A percentile compares a stretch with the other conserved stretches of the same genome.
phyloP scores from a whole-genome alignment of 2,797 vertebrate species.

The Danio aesculapii region DNA sequence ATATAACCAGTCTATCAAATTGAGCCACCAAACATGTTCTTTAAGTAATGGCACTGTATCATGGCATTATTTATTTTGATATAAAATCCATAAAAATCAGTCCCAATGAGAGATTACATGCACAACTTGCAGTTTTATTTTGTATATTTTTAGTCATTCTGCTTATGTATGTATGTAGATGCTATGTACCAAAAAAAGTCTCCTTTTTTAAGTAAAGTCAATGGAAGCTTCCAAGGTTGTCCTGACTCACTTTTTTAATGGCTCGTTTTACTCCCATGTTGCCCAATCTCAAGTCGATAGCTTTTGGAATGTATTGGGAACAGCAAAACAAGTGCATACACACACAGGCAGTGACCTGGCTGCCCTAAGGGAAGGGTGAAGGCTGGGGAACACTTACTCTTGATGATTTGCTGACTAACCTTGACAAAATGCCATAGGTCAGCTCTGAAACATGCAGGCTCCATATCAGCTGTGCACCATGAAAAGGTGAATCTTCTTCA shows the following conservation, averaged over 20 bases:
- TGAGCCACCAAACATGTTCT: constrained; percentile 68
- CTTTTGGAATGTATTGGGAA: constrained; percentile 27
- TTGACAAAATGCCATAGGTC: constrained; percentile 57
- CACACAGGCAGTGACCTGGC: constrained; percentile 58
- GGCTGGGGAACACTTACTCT: constrained; percentile 40
- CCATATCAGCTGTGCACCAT: constrained; percentile 10
- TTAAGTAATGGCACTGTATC: constrained; percentile 92
- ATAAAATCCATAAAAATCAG: constrained; percentile 72
- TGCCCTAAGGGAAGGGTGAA: constrained; percentile 57
- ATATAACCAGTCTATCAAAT: constrained; percentile 61
- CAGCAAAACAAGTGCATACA: constrained; percentile 26
- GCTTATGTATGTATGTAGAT: constrained; percentile 79
- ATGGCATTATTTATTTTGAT: constrained; percentile 94
- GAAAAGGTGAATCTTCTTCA: constrained; percentile 12
- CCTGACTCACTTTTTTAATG: constrained; percentile 46
- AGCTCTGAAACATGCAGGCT: constrained; percentile 45
- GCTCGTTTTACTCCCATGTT: not conserved
- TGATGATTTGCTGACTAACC: constrained; percentile 56
- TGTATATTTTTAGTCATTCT: constrained; percentile 77
- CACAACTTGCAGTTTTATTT: constrained; percentile 71
- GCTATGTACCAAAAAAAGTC: constrained; percentile 80
- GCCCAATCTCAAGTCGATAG: constrained; percentile 7
- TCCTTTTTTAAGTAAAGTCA: constrained; percentile 64
- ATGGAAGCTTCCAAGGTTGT: constrained; percentile 56
- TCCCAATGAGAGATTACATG: constrained; percentile 74